phyloP scores from a whole-genome alignment of 2,113 vertebrate species.

The Phoxinus phoxinus region DNA sequence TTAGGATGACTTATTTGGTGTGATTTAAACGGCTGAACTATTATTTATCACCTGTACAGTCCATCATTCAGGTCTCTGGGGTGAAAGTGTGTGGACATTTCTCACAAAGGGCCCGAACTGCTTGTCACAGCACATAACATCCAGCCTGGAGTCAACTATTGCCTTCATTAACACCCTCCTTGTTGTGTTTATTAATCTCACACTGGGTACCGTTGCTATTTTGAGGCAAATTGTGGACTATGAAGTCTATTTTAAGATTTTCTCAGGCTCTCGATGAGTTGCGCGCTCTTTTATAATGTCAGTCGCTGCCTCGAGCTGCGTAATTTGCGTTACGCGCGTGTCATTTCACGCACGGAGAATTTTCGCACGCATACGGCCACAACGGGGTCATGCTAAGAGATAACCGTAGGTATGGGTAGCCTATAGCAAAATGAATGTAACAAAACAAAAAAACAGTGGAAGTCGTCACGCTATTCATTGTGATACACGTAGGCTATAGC shows the following conservation, averaged over 20 bases:
- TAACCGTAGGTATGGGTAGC: too few species aligned
- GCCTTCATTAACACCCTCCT: constrained; percentile 31
- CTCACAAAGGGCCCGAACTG: neutral
- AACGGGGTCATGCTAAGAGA: neutral
- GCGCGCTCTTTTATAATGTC: neutral
- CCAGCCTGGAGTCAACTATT: neutral
- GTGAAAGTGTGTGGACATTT: constrained; percentile 7
- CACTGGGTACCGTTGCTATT: neutral
- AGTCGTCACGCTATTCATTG: neutral
- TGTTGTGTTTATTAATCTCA: constrained; percentile 22
- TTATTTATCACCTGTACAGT: neutral
- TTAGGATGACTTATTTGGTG: neutral
- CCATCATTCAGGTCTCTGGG: neutral
- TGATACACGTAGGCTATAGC: neutral
- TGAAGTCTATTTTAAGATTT: constrained; percentile 10
- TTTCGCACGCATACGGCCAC: neutral
- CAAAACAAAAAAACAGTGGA: neutral
- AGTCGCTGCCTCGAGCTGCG: neutral
- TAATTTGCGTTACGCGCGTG: neutral
- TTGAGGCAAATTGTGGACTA: neutral
- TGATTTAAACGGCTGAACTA: neutral
- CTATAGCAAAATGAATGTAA: too few species aligned
- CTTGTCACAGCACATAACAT: constrained; percentile 2
- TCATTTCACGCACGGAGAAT: neutral
- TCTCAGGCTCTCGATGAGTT: neutral